Evolutionary conservation across 2,888 invertebrate genomes (phyloP).

Genomic region (Marronus borbonicus): DNA sequence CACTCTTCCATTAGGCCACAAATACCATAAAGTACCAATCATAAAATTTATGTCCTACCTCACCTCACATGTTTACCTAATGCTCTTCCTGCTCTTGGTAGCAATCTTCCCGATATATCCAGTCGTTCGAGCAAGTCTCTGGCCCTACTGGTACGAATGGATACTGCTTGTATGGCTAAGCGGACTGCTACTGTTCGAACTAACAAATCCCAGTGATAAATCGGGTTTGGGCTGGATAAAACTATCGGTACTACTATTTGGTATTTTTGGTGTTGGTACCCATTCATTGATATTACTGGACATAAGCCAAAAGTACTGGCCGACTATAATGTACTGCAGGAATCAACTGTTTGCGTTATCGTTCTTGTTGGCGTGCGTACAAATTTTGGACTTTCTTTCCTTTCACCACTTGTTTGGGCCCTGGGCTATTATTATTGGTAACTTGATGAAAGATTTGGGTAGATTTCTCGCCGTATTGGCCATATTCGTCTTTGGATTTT

Average conservation of each 20-base stretch:
- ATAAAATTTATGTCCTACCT: slow-evolving; percentile 99
- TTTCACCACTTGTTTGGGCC: slow-evolving; percentile 99
- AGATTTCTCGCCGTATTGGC: slow-evolving; percentile 97
- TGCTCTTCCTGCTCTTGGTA: slow-evolving; percentile 92
- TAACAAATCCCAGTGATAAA: slow-evolving; percentile 98
- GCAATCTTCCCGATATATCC: slow-evolving; percentile 91
- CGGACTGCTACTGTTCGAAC: slow-evolving; percentile 94
- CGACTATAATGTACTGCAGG: slow-evolving; percentile 92
- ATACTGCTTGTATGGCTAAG: slow-evolving; percentile 94
- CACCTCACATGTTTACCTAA: slow-evolving; percentile 98
- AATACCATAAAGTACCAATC: slow-evolving; percentile 98
- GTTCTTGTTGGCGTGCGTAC: slow-evolving; percentile 96
- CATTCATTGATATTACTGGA: slow-evolving; percentile 88
- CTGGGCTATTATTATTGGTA: slow-evolving; percentile 99
- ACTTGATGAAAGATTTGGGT: slow-evolving; percentile 94
- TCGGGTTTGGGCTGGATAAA: slow-evolving; percentile 97
- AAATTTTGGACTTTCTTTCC: slow-evolving; percentile 97
- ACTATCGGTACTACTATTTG: slow-evolving; percentile 87
- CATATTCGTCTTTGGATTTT: slow-evolving; percentile 99
- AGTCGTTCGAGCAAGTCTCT: slow-evolving; percentile 82
- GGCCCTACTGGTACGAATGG: slow-evolving; percentile 98
- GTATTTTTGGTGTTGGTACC: slow-evolving; percentile 91
- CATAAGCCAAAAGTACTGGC: slow-evolving; percentile 80
- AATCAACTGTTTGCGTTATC: slow-evolving; percentile 98
- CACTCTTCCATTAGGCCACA: slow-evolving; percentile 94